Conservation (phyloP, 2,113 vertebrate genomes). For the Sminthopsis crassicaudata region DNA sequence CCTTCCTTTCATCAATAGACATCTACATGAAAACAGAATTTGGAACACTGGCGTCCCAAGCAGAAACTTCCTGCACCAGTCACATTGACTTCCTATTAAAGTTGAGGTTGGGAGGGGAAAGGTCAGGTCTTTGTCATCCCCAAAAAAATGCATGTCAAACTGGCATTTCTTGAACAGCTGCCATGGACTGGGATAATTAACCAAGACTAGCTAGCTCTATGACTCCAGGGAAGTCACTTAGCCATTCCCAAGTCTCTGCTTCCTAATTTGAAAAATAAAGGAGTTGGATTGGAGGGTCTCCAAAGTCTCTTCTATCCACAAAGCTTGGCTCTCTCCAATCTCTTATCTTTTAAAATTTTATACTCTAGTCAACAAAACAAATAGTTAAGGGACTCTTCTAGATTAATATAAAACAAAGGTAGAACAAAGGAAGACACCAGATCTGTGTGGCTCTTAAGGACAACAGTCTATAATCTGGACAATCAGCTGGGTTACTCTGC, state of each 20-base stretch:
- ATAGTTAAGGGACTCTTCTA: not conserved
- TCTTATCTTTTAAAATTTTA: not conserved
- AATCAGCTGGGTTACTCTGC: not conserved
- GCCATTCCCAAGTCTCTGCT: not conserved
- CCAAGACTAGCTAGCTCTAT: not conserved
- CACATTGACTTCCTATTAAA: not conserved
- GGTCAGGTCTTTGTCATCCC: not conserved
- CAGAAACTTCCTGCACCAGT: not conserved
- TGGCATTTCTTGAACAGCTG: not conserved
- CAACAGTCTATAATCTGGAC: not conserved
- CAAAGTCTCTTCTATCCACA: not conserved
- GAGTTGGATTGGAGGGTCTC: not conserved
- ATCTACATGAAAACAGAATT: slow-evolving; percentile 22
- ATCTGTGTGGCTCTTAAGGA: not conserved
- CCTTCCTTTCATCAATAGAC: not conserved
- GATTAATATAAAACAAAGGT: not conserved
- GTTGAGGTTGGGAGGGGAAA: not conserved
- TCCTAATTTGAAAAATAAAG: not conserved
- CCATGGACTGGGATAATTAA: not conserved
- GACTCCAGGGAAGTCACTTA: not conserved
- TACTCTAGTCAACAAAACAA: not conserved
- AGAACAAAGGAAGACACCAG: not conserved
- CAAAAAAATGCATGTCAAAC: not conserved
- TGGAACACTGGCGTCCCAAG: no score
- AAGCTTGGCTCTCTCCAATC: not conserved